Conservation (phyloP, 1,140 invertebrate species). For the Periplaneta americana region DNA sequence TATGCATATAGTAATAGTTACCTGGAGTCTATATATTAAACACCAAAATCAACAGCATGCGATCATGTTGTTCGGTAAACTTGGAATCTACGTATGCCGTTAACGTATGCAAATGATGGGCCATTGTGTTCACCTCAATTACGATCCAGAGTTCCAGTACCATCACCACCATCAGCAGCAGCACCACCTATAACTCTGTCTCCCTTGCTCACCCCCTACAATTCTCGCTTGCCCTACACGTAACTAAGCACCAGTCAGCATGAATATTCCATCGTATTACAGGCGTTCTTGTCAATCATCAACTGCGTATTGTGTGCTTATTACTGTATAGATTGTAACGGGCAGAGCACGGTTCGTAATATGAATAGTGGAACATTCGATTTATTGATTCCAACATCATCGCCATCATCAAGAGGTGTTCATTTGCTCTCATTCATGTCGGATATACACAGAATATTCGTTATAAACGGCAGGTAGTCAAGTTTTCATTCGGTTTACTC, state of each 20-base stretch:
- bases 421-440: not conserved
- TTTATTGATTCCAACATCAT: not conserved
- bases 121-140: not conserved
- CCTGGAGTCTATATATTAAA: not conserved
- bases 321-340: too few relatives aligned
- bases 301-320: not conserved
- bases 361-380: not conserved
- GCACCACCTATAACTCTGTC: too few relatives aligned
- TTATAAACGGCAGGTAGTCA: too few relatives aligned
- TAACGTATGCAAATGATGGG: not conserved
- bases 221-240: too few relatives aligned
- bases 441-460: not conserved
- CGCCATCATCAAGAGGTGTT: not conserved
- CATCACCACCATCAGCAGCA: not conserved
- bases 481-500: not conserved
- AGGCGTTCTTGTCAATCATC: not conserved
- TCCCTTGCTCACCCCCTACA: too few relatives aligned
- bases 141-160: not conserved
- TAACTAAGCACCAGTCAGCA: not conserved
- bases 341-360: not conserved
- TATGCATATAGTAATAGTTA: too few relatives aligned
- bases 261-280: not conserved
- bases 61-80: not conserved
- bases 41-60: not conserved
- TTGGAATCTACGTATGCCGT: not conserved